Conservation (phyloP, 2,888 invertebrate species). For the Pteria penguin region DNA sequence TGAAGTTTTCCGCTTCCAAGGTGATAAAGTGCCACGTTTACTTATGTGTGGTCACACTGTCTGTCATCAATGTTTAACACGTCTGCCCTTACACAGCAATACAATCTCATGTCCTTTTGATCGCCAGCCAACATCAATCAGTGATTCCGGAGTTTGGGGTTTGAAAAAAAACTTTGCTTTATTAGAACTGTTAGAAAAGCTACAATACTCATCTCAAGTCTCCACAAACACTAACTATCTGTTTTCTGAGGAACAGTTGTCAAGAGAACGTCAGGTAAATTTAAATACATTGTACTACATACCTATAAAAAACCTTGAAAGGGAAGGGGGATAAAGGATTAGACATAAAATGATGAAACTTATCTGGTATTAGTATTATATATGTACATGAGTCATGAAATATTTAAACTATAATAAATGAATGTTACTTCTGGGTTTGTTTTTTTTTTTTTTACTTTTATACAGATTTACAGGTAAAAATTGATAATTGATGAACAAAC, state of each 20-base stretch:
- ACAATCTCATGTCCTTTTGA: slow-evolving; percentile 83
- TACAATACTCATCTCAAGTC: slow-evolving; percentile 77
- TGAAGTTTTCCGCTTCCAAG: slow-evolving; percentile 83
- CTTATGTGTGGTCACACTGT: slow-evolving; percentile 81
- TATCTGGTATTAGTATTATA: too few relatives aligned
- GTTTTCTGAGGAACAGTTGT: slow-evolving; percentile 63
- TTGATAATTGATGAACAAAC: too few relatives aligned
- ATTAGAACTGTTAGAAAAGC: slow-evolving; percentile 82
- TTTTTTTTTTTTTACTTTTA: too few relatives aligned
- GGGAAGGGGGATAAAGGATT: too few relatives aligned
- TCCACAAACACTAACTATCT: slow-evolving; percentile 48
- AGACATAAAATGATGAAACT: too few relatives aligned
- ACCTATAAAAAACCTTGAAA: too few relatives aligned
- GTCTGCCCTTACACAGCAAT: slow-evolving; percentile 80
- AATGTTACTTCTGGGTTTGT: too few relatives aligned
- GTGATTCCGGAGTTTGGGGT: slow-evolving; percentile 74
- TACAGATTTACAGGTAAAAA: too few relatives aligned
- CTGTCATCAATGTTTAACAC: slow-evolving; percentile 83
- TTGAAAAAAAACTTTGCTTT: slow-evolving; percentile 83
- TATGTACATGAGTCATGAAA: too few relatives aligned
- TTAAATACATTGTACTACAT: too few relatives aligned
- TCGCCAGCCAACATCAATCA: slow-evolving; percentile 82
- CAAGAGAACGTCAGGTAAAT: slow-evolving; percentile 73
- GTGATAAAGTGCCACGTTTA: slow-evolving; percentile 83
- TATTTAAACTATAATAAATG: too few relatives aligned